phyloP scores from a whole-genome alignment of 2,113 vertebrate genomes.

The Blennius ocellaris region DNA sequence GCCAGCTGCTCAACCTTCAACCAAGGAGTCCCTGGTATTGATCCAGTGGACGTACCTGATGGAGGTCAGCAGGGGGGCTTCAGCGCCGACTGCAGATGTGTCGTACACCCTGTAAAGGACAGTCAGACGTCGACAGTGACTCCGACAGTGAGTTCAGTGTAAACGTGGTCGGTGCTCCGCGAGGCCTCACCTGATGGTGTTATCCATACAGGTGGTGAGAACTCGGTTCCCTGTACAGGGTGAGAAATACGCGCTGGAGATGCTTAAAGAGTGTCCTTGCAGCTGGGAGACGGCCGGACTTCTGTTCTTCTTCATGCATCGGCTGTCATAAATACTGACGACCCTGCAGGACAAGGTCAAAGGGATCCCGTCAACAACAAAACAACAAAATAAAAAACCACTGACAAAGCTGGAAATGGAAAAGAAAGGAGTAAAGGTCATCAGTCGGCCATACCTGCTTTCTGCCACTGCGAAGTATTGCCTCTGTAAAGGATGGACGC shows the following conservation, averaged over 20 bases:
- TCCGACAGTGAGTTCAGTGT: background rate
- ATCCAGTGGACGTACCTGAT: slow-evolving; percentile 77
- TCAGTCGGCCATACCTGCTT: slow-evolving; percentile 70
- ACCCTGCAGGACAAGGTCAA: slow-evolving; percentile 74
- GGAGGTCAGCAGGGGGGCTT: slow-evolving; percentile 67
- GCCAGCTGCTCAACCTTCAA: too few species aligned
- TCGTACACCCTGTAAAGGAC: slow-evolving; percentile 85
- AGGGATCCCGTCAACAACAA: background rate
- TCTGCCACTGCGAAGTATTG: slow-evolving; percentile 89
- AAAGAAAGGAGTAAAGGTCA: background rate
- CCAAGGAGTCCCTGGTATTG: too few species aligned
- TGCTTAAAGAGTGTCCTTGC: slow-evolving; percentile 79
- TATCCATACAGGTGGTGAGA: slow-evolving; percentile 87
- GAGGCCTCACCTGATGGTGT: slow-evolving; percentile 85
- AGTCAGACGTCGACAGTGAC: background rate
- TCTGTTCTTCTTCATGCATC: slow-evolving; percentile 74
- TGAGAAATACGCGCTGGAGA: slow-evolving; percentile 90
- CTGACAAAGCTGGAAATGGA: background rate
- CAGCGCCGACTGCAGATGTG: slow-evolving; percentile 76
- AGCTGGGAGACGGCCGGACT: slow-evolving; percentile 81
- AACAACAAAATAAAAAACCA: background rate
- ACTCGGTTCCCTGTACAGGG: slow-evolving; percentile 87
- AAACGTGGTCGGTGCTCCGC: background rate
- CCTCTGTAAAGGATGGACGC: slow-evolving; percentile 86
- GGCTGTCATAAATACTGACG: slow-evolving; percentile 86